Evolutionary conservation across 2,113 vertebrate species (phyloP).

Genomic region (Semicossyphus pulcher): DNA sequence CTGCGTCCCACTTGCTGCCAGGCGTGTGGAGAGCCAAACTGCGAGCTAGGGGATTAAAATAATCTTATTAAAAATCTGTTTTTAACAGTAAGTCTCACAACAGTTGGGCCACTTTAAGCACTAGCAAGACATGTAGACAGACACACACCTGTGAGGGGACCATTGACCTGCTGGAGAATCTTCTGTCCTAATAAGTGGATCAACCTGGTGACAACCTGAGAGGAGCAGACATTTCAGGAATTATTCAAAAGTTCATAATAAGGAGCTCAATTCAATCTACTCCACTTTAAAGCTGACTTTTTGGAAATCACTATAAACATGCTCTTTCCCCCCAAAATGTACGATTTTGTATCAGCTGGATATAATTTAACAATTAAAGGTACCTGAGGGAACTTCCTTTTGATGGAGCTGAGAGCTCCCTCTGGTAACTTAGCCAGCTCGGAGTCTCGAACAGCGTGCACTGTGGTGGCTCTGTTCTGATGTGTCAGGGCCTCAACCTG

Average conservation of each 20-base stretch:
- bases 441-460: constrained; percentile 94
- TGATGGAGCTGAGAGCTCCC: constrained; percentile 94
- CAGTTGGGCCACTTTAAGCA: background rate
- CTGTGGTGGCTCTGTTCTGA: constrained; percentile 93
- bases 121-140: background rate
- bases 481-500: constrained; percentile 95
- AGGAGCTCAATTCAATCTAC: background rate
- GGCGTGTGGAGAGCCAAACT: constrained; percentile 85
- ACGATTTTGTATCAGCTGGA: background rate
- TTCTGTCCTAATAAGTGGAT: constrained; percentile 95
- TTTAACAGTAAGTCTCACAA: background rate
- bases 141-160: constrained; percentile 85
- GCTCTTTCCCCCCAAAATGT: background rate
- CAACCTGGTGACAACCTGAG: constrained; percentile 93
- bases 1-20: constrained; percentile 91
- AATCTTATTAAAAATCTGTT: background rate
- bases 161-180: constrained; percentile 93
- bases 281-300: background rate
- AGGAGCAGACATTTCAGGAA: background rate
- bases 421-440: constrained; percentile 95
- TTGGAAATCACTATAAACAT: background rate
- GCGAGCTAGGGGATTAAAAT: constrained; percentile 80
- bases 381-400: constrained; percentile 96
- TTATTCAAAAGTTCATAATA: background rate
- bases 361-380: background rate